Evolutionary conservation across 2,113 vertebrate genomes (phyloP), one percentile per base, ranked within the genome.

Genomic region (Furnarius figulus): DNA sequence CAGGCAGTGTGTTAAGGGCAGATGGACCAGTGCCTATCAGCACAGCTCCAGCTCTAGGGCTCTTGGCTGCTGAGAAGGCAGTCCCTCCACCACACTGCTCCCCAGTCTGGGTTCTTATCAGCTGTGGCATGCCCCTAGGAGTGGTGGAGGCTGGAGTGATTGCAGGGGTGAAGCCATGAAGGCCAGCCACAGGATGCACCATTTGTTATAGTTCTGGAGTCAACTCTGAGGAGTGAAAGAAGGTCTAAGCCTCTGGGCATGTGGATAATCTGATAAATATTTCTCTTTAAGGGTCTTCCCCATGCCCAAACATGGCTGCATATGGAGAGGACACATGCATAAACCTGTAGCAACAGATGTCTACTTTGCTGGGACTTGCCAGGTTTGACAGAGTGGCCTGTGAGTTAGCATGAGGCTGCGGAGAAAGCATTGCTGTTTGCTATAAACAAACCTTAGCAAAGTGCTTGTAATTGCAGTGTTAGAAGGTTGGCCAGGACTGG

Each of bases 361-460:
- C 83, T 59, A 21, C 77, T 79, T 95, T 81, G 63, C 93, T 87
- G 72, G 53, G 53, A 66, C 1, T 5, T 93, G 92, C 72, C 55
- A 52, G 52, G 76, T 95, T 95, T 90, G 85, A 93, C 11, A 12
- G 70, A 94, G 78, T 52, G 16, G 39, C 28, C 76, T 67, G 30
- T 63, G 44, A 88, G 55, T 88, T 96, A 94, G 82, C 85, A 28
- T 40, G 73, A 79, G 49, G 62, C 55, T 96, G 95, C 58, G 91
- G 73, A 96, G 65, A 71, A 95, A 96, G 93, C 52, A 71, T 76
- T 22, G 18, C 39, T 95, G 82, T 95, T 96, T 95, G 87, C 66
- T 95, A 65, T 87, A 96, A 97, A 97, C 95, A 97, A 90, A 93
- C 71, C 49, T 95, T 78, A 63, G 46, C 55, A n/a, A 91, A 92